phyloP scores from a whole-genome alignment of 1,140 invertebrate genomes.

The Drosophila seguyi region DNA sequence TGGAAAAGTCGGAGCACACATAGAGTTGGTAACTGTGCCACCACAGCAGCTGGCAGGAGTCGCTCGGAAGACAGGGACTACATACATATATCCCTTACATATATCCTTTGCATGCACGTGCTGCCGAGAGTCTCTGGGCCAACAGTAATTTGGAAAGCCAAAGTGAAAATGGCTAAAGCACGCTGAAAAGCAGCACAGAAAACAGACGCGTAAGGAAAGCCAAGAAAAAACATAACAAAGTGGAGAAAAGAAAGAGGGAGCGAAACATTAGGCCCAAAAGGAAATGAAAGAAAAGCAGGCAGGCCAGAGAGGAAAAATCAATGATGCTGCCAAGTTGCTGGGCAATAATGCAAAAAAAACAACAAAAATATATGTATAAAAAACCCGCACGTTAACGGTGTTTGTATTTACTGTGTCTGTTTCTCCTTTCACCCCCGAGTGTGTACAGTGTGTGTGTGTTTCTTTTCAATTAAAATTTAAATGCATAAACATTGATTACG shows the following conservation, averaged over 20 bases:
- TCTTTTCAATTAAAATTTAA: conserved; percentile 47
- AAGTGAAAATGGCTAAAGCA: conserved; percentile 23
- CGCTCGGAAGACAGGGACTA: conserved; percentile 43
- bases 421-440: not conserved
- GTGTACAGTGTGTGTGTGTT: not conserved
- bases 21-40: conserved; percentile 49
- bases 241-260: conserved; percentile 7
- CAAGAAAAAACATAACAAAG: conserved; percentile 33
- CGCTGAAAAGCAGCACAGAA: conserved; percentile 13
- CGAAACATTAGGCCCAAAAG: conserved; percentile 27
- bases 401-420: conserved; percentile 12
- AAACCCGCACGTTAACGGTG: conserved; percentile 12
- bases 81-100: conserved; percentile 16
- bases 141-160: conserved; percentile 48
- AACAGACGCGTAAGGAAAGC: conserved; percentile 21
- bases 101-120: conserved; percentile 70
- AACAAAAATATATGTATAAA: not conserved
- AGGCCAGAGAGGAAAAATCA: conserved; percentile 70
- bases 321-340: conserved; percentile 76
- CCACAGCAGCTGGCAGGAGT: conserved; percentile 50
- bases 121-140: conserved; percentile 48
- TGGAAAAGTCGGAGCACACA: conserved; percentile 18
- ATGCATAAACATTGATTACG: conserved; percentile 45
- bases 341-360: conserved; percentile 46
- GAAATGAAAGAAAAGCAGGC: conserved; percentile 19